Percentiles rank a stretch among this genome's conserved stretches.
phyloP scores from a whole-genome alignment of 2,888 invertebrate species.

The Ectobius pallidus region DNA sequence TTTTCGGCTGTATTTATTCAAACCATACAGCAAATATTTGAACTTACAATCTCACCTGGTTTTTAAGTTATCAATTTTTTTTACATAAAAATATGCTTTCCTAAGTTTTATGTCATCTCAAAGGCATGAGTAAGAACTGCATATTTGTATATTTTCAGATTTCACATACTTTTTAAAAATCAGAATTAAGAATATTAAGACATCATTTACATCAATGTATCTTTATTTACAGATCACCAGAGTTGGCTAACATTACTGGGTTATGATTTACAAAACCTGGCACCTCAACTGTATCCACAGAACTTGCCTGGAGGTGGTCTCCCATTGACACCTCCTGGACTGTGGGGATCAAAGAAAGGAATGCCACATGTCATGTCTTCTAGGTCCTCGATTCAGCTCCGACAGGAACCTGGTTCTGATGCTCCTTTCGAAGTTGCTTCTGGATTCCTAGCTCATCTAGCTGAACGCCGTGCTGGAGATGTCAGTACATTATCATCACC shows the following conservation, averaged over 20 bases:
- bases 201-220: no score
- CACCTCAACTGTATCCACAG: slow-evolving; percentile 83
- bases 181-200: no score
- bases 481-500: slow-evolving; percentile 58
- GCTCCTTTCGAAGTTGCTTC: slow-evolving; percentile 72
- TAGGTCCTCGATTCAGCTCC: slow-evolving; percentile 37
- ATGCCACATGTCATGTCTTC: slow-evolving; percentile 40
- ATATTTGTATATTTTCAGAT: no score
- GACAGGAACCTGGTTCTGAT: slow-evolving; percentile 3
- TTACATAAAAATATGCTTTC: no score
- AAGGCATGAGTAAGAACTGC: no score
- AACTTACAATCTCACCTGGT: no score
- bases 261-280: slow-evolving; percentile 82
- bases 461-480: slow-evolving; percentile 77
- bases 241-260: slow-evolving; percentile 87
- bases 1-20: no score
- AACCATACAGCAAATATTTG: no score
- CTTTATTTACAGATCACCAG: slow-evolving; percentile 79
- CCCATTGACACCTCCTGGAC: slow-evolving; percentile 45
- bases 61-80: no score
- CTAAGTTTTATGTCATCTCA: no score
- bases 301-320: slow-evolving; percentile 58
- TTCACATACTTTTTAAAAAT: no score
- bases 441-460: slow-evolving; percentile 81
- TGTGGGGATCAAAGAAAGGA: slow-evolving; percentile 25